A percentile compares a stretch with the other conserved stretches of the same genome.
Conservation (phyloP, 2,797 vertebrate species). For the Sylvia borin region DNA sequence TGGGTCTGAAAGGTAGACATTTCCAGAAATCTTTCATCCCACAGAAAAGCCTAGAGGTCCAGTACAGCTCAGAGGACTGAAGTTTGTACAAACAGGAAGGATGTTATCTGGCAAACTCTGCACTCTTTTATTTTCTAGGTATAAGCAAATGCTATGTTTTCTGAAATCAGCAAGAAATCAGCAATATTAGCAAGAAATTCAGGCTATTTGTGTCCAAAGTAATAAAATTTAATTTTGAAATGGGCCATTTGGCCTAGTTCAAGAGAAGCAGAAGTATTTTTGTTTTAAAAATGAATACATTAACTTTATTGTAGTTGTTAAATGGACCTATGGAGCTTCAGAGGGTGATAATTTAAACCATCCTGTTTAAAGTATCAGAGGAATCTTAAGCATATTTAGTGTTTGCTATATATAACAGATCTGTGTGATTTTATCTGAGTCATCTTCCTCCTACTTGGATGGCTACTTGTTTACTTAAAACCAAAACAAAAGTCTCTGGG, state of each 20-base stretch:
- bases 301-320: background rate
- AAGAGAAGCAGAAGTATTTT: background rate
- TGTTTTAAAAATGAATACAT: background rate
- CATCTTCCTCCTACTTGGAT: background rate
- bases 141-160: background rate
- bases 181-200: background rate
- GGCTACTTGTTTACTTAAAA: constrained; percentile 14
- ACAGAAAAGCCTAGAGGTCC: background rate
- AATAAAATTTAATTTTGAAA: background rate
- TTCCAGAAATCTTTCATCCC: background rate
- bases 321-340: background rate
- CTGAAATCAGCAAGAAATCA: background rate
- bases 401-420: background rate
- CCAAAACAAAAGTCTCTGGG: background rate
- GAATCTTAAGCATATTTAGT: background rate
- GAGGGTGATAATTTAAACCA: background rate
- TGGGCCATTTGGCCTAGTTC: background rate
- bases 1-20: background rate
- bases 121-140: background rate
- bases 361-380: background rate
- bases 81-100: background rate
- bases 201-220: background rate
- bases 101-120: background rate
- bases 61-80: background rate
- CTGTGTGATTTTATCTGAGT: constrained; percentile 6